Evolutionary conservation across 2,888 invertebrate genomes (phyloP).

Genomic region (Ennomos quercinarius): DNA sequence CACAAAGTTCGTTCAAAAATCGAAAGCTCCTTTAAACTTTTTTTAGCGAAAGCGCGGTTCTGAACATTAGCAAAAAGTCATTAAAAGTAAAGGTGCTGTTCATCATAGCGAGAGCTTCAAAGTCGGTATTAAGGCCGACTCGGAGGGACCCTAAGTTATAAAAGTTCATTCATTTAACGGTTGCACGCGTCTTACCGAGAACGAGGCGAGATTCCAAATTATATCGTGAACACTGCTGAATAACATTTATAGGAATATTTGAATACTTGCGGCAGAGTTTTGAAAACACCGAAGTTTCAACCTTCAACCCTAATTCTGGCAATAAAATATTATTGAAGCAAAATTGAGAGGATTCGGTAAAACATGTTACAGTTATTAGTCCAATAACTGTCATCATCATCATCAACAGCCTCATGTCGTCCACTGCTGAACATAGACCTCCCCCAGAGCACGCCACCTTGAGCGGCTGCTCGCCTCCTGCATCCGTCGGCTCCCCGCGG

Average conservation of each 20-base stretch:
- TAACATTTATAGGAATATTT: conserved; percentile 31
- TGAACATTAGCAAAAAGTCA: conserved; percentile 85
- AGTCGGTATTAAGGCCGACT: conserved; percentile 77
- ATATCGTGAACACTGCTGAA: conserved; percentile 47
- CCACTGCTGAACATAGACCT: no score
- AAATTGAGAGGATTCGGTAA: no score
- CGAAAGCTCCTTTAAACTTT: conserved; percentile 63
- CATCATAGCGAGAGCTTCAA: conserved; percentile 74
- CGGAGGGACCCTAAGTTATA: conserved; percentile 75
- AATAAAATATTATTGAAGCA: no score
- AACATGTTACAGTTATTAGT: no score
- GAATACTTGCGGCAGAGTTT: conserved; percentile 7
- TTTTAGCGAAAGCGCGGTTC: conserved; percentile 56
- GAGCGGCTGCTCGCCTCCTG: no score
- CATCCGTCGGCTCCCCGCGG: no score
- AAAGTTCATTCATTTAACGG: conserved; percentile 85
- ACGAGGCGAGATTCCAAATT: conserved; percentile 77
- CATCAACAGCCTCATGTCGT: no score
- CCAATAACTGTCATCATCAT: no score
- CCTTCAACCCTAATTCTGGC: no score
- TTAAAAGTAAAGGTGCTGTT: conserved; percentile 83
- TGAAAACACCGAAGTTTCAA: background rate
- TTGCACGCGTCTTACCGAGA: conserved; percentile 67
- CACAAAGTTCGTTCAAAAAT: conserved; percentile 52
- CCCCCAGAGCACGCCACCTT: no score